Evolutionary conservation across 2,797 vertebrate species (phyloP), one percentile per base, ranked within the genome.

Genomic region (Melanotaenia nigrans): DNA sequence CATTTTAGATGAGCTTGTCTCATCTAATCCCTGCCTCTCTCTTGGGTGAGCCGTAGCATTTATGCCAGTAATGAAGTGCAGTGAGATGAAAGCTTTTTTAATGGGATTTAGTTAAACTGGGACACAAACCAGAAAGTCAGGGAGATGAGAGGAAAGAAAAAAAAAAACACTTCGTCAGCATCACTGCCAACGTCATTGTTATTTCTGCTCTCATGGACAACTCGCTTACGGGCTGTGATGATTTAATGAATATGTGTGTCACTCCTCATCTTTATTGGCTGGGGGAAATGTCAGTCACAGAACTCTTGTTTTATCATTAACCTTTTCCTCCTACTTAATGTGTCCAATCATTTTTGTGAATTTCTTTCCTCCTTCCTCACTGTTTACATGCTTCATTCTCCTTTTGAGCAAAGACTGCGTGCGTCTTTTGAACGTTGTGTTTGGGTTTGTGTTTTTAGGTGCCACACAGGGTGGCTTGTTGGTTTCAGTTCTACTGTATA

Each of bases 21-120:
- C 49, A 65, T 85, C 89, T 91, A 93, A 92, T 93, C 89, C 90
- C 73, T 72, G 80, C 81, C 70, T 69, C 86, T 88, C 90, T 87
- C 86, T 77, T 71, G 79, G 78, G 88, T 85, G 89, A 91, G 86
- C 90, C 38, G 38, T 66, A 57, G 83, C 87, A 33, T 91, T 91
- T 92, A 89, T 90, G 89, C 73, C 77, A 73, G 87, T 94, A 93
- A 94, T 93, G 90, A 93, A 92, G 91, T 89, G 89, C 88, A 90
- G 83, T 87, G 87, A 92, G 90, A 93, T 93, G 92, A 94, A 93
- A 93, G 91, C 77, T 80, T 79, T 92, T 93, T 92, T 93, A 93
- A 93, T 92, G 86, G 92, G 92, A 93, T 93, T 92, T 92, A 81
- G 88, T 92, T 87, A 89, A 92, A 91, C 89, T 90, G 90, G 92